These are phyloP conservation scores for Drosophila albomicans DNA, from an alignment of 1,140 invertebrate species.

Conservation along the genomic window DNA sequence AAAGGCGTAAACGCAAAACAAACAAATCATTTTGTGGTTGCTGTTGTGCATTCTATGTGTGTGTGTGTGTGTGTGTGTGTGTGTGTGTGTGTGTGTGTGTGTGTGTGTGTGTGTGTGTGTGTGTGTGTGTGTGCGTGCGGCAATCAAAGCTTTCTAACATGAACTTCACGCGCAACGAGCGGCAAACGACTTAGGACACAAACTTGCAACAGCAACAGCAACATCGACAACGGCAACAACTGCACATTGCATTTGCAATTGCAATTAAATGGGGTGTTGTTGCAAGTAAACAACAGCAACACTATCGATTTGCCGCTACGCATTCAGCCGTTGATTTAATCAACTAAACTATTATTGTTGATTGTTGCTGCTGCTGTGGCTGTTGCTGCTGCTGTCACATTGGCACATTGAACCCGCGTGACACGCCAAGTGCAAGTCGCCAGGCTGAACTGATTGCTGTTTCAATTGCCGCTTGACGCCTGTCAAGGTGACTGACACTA, in stretches of 20 bases:
- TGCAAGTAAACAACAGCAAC: slow-evolving; percentile 58
- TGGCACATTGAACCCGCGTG: slow-evolving; percentile 60
- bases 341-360: slow-evolving; percentile 28
- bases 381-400: slow-evolving; percentile 23
- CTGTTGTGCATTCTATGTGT: slow-evolving; percentile 2
- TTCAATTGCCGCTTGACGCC: slow-evolving; percentile 32
- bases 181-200: slow-evolving; percentile 52
- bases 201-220: slow-evolving; percentile 34
- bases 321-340: slow-evolving; percentile 46
- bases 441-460: slow-evolving; percentile 39
- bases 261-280: slow-evolving; percentile 60
- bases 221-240: slow-evolving; percentile 23
- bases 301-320: slow-evolving; percentile 67
- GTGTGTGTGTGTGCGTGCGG: background rate
- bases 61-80: slow-evolving; percentile 8
- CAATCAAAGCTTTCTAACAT: background rate
- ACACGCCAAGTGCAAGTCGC: slow-evolving; percentile 17
- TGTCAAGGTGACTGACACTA: slow-evolving; percentile 71
- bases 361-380: slow-evolving; percentile 2
- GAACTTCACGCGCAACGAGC: slow-evolving; percentile 19
- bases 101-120: slow-evolving; percentile 2
- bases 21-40: slow-evolving; percentile 6
- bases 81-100: background rate
- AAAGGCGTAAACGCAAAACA: slow-evolving; percentile 7
- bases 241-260: slow-evolving; percentile 14